These are phyloP conservation scores for Trematocara variabile DNA, from an alignment of 2,113 vertebrate species.

Conservation along the genomic window DNA sequence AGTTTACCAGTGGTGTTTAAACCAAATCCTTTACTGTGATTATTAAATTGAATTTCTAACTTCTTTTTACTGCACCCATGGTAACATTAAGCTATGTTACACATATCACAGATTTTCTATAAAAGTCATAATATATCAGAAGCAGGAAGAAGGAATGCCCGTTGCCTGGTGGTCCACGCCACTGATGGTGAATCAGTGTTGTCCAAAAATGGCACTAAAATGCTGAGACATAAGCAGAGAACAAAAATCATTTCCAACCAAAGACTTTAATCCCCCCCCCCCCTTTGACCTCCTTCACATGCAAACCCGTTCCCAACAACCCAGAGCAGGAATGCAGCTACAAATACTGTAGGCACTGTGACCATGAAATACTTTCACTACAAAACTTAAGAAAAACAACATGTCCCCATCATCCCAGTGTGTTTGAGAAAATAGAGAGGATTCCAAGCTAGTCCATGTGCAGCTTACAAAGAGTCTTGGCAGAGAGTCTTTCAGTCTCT, in stretches of 20 bases:
- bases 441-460: constrained; percentile 24
- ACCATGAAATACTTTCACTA: constrained; percentile 52
- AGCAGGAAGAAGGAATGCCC: constrained; percentile 18
- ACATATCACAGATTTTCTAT: constrained; percentile 1
- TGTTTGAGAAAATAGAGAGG: neutral
- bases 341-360: constrained; percentile 68
- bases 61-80: neutral
- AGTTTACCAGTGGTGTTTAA: neutral
- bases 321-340: constrained; percentile 46
- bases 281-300: neutral
- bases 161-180: neutral
- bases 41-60: neutral
- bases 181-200: constrained; percentile 2
- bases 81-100: neutral
- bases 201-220: constrained; percentile 47
- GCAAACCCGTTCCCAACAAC: neutral
- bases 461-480: neutral
- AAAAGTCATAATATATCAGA: neutral
- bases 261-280: neutral
- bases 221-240: constrained; percentile 17
- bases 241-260: neutral
- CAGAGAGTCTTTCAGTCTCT: constrained; percentile 17
- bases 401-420: neutral
- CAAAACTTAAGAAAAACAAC: constrained; percentile 26
- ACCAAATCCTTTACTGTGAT: neutral